Evolutionary conservation across 2,888 invertebrate species (phyloP).

Genomic region (Apamea anceps): DNA sequence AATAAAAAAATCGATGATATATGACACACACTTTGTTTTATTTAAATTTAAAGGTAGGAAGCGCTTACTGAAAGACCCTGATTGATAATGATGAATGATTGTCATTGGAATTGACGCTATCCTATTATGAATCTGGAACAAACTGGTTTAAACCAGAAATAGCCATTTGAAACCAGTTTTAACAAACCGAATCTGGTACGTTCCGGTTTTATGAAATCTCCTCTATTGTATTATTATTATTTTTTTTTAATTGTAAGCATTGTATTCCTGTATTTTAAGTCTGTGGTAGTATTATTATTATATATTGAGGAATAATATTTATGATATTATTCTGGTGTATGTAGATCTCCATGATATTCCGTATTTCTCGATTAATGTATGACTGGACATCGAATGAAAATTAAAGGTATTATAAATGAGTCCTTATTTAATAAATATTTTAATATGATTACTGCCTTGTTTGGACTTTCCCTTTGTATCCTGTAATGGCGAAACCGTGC

Average conservation of each 20-base stretch:
- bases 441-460: slow-evolving; percentile 4
- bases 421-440: slow-evolving; percentile 55
- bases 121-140: slow-evolving; percentile 29
- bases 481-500: background rate
- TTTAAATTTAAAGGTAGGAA: no score
- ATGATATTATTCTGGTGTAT: slow-evolving; percentile 34
- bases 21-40: no score
- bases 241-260: slow-evolving; percentile 32
- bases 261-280: slow-evolving; percentile 62
- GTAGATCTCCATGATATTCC: slow-evolving; percentile 54
- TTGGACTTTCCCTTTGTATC: slow-evolving; percentile 2
- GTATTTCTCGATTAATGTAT: slow-evolving; percentile 43
- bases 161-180: slow-evolving; percentile 7
- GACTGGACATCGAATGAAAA: slow-evolving; percentile 36
- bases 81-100: no score
- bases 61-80: no score
- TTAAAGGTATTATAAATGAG: slow-evolving; percentile 27
- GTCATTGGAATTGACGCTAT: slow-evolving; percentile 24
- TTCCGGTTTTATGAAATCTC: slow-evolving; percentile 45
- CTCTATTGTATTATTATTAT: slow-evolving; percentile 29
- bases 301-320: slow-evolving; percentile 24
- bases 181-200: background rate
- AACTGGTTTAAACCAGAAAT: background rate
- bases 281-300: slow-evolving; percentile 42
- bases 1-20: no score